phyloP scores from a whole-genome alignment of 2,888 invertebrate species.

The Pollenia angustigena region DNA sequence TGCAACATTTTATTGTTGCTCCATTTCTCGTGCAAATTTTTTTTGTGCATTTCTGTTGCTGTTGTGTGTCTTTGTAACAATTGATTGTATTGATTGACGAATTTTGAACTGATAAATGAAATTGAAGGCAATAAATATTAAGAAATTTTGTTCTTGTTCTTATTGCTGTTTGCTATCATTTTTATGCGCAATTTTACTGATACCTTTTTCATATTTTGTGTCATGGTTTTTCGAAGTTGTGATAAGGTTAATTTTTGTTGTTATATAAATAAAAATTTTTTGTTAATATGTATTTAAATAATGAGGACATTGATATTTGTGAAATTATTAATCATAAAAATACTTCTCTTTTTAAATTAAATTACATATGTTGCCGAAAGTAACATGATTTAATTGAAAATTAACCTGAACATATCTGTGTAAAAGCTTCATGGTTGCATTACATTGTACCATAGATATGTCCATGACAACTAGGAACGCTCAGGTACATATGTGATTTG shows the following conservation, averaged over 20 bases:
- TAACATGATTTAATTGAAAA: too few species aligned
- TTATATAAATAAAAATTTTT: background rate
- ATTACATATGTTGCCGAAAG: too few species aligned
- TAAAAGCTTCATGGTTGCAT: too few species aligned
- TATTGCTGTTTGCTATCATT: conserved; percentile 30
- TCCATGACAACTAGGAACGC: too few species aligned
- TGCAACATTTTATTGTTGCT: conserved; percentile 40
- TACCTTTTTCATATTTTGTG: conserved; percentile 44
- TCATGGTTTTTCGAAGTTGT: conserved; percentile 32
- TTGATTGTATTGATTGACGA: conserved; percentile 65
- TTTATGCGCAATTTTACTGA: conserved; percentile 25
- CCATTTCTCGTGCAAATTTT: conserved; percentile 1
- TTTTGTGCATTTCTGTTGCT: background rate
- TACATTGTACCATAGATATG: too few species aligned
- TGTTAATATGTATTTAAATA: conserved; percentile 7
- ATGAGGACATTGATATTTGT: conserved; percentile 35
- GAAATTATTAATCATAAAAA: background rate
- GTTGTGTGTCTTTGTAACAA: conserved; percentile 26
- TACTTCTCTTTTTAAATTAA: background rate
- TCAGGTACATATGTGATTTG: too few species aligned
- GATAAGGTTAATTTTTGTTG: conserved; percentile 37
- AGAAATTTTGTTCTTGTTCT: conserved; percentile 30
- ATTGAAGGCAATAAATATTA: conserved; percentile 57
- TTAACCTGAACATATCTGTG: too few species aligned
- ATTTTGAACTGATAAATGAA: conserved; percentile 66